These are phyloP conservation scores for Nasonia giraulti DNA, from an alignment of 1,140 invertebrate species.

Conservation along the genomic window DNA sequence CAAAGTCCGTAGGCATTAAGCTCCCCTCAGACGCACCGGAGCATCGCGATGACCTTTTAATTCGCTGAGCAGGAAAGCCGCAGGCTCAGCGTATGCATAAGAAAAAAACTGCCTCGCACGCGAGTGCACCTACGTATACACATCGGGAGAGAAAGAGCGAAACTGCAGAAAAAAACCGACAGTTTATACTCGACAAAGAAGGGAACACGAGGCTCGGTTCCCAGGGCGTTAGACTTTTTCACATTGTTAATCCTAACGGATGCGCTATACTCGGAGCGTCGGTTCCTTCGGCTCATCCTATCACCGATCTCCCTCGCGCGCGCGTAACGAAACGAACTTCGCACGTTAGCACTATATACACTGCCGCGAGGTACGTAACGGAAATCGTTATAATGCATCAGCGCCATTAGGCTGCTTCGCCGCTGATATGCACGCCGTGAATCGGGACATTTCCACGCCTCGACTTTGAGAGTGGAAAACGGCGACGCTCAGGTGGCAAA, in stretches of 20 bases:
- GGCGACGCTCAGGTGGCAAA: neutral
- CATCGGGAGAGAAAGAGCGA: neutral
- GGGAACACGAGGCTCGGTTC: neutral
- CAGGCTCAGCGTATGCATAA: neutral
- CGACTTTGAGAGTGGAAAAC: neutral
- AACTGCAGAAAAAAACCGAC: neutral
- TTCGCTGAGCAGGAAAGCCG: neutral
- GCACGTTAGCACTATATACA: conserved; percentile 17
- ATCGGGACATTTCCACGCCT: conserved; percentile 23
- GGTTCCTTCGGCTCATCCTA: neutral
- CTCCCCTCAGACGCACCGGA: neutral
- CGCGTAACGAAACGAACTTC: conserved; percentile 32
- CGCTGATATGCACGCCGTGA: neutral
- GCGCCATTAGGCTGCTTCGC: neutral
- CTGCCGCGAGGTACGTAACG: neutral
- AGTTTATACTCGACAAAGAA: neutral
- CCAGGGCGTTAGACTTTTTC: conserved; percentile 36
- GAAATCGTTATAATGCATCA: conserved; percentile 25
- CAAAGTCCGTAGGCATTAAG: neutral
- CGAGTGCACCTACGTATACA: neutral
- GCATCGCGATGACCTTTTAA: conserved; percentile 24
- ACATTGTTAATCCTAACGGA: conserved; percentile 43
- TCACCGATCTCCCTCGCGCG: neutral
- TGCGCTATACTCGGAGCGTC: neutral
- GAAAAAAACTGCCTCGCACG: neutral